Evolutionary conservation across 2,113 vertebrate species (phyloP).

Genomic region (Morone saxatilis): DNA sequence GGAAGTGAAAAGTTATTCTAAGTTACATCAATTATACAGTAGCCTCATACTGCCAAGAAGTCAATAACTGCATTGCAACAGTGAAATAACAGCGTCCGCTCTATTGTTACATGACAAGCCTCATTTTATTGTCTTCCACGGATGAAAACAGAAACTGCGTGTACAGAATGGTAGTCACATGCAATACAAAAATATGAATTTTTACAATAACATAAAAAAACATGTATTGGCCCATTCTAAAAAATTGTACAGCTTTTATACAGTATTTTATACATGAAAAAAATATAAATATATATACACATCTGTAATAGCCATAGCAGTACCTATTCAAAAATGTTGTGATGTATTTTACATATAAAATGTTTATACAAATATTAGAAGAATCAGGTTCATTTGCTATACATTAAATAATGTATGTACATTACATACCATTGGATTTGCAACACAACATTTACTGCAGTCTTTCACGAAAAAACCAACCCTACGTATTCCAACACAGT

Average conservation of each 20-base stretch:
- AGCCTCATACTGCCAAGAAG: neutral
- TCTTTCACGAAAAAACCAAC: slow-evolving; percentile 62
- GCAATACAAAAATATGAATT: slow-evolving; percentile 90
- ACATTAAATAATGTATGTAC: slow-evolving; percentile 86
- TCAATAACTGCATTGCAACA: neutral
- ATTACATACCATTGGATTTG: slow-evolving; percentile 75
- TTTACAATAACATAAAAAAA: slow-evolving; percentile 86
- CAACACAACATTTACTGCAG: slow-evolving; percentile 73
- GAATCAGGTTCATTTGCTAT: slow-evolving; percentile 78
- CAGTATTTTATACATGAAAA: slow-evolving; percentile 83
- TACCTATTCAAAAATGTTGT: slow-evolving; percentile 83
- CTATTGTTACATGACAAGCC: slow-evolving; percentile 78
- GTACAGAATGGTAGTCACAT: slow-evolving; percentile 86
- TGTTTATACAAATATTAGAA: slow-evolving; percentile 85
- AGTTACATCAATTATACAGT: neutral
- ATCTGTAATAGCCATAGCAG: slow-evolving; percentile 82
- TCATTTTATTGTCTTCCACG: slow-evolving; percentile 85
- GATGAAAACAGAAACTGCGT: slow-evolving; percentile 85
- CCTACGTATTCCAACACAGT: slow-evolving; percentile 54
- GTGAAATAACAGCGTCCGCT: neutral
- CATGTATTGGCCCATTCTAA: slow-evolving; percentile 83
- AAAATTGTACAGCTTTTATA: slow-evolving; percentile 81
- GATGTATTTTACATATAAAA: slow-evolving; percentile 84
- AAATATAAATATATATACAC: slow-evolving; percentile 86
- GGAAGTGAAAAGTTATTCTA: neutral